These are phyloP conservation scores for Tychaedon coryphoeus DNA, from an alignment of 2,113 vertebrate species.

Conservation along the genomic window DNA sequence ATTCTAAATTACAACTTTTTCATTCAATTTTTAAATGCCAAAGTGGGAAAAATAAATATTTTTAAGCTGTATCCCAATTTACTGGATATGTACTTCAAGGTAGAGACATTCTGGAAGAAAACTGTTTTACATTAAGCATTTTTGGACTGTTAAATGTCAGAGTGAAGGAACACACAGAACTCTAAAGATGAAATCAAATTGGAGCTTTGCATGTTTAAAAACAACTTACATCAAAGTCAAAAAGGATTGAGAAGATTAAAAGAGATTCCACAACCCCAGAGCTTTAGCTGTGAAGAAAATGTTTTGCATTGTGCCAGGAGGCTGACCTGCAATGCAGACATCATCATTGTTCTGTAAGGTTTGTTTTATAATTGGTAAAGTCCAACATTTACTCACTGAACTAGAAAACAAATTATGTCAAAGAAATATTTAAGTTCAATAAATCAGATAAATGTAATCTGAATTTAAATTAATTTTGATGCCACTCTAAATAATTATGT, in stretches of 20 bases:
- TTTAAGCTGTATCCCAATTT: background rate
- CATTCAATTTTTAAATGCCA: background rate
- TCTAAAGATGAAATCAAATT: background rate
- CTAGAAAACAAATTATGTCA: constrained; percentile 30
- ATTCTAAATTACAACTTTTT: background rate
- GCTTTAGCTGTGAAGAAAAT: background rate
- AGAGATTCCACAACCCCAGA: background rate
- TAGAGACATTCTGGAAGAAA: background rate
- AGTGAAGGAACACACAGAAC: background rate
- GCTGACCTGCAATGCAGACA: background rate
- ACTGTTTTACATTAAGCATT: background rate
- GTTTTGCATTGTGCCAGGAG: background rate
- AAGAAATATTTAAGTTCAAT: background rate
- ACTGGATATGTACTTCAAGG: background rate
- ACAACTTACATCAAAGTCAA: background rate
- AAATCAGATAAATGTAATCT: background rate
- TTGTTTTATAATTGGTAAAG: constrained; percentile 26
- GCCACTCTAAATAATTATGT: background rate
- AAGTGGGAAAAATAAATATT: background rate
- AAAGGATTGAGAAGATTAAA: constrained; percentile 16
- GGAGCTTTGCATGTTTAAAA: background rate
- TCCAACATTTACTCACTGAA: constrained; percentile 6
- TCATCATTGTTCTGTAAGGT: constrained; percentile 4
- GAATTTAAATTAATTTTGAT: constrained; percentile 20
- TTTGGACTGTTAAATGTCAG: background rate